Conservation (phyloP, 2,888 invertebrate species). For the Drosophila melanocephala region DNA sequence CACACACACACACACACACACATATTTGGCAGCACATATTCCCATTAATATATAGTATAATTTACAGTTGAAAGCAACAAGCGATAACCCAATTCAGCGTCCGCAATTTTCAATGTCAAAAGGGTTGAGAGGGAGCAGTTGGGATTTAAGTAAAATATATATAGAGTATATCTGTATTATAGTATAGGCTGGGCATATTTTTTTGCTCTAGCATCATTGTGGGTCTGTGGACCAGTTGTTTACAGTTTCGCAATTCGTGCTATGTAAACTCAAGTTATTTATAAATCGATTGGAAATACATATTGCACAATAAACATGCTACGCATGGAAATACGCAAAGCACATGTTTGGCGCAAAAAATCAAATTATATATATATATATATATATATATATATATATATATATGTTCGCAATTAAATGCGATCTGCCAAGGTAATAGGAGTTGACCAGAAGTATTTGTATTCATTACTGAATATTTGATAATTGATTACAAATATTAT, state of each 20-base stretch:
- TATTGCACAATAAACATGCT: constrained; percentile 55
- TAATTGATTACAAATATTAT: constrained; percentile 21
- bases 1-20: background rate
- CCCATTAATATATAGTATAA: constrained; percentile 20
- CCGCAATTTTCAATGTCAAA: constrained; percentile 55
- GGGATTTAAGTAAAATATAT: constrained; percentile 13
- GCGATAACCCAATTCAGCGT: constrained; percentile 60
- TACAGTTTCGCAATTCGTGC: constrained; percentile 57
- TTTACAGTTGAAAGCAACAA: constrained; percentile 32
- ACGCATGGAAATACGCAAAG: constrained; percentile 25
- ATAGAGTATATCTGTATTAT: background rate
- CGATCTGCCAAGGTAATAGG: constrained; percentile 29
- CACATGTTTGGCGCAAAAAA: constrained; percentile 8
- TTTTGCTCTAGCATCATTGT: constrained; percentile 35
- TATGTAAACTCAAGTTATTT: constrained; percentile 68
- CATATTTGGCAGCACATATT: background rate
- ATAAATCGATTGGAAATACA: constrained; percentile 56
- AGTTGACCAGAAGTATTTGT: constrained; percentile 23
- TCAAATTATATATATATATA: background rate
- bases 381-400: background rate
- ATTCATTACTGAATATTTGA: constrained; percentile 25
- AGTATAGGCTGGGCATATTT: constrained; percentile 3
- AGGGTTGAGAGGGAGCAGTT: constrained; percentile 16
- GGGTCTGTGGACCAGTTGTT: constrained; percentile 47
- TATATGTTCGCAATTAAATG: constrained; percentile 7